Conservation (phyloP, 2,797 vertebrate genomes). For the Meriones psammophilus region DNA sequence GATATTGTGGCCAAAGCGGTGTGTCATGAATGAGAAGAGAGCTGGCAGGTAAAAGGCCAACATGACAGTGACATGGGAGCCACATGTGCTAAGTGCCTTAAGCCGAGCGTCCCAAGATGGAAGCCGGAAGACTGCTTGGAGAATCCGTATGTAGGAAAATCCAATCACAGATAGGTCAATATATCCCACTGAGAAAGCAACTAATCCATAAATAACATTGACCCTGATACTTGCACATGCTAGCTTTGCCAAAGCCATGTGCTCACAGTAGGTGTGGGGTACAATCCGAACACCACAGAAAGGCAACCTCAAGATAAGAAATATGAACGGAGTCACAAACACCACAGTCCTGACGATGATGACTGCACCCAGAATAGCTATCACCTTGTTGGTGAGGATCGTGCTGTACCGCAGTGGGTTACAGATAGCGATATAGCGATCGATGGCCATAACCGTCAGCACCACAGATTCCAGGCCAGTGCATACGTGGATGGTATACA, state of each 20-base stretch:
- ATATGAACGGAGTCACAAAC: constrained; percentile 75
- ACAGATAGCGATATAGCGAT: constrained; percentile 74
- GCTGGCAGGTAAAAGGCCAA: constrained; percentile 81
- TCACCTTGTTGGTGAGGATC: constrained; percentile 75
- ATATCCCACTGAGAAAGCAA: constrained; percentile 79
- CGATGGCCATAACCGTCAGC: constrained; percentile 77
- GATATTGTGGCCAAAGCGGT: constrained; percentile 67
- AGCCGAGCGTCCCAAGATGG: constrained; percentile 73
- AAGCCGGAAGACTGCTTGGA: constrained; percentile 73
- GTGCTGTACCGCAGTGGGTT: constrained; percentile 67
- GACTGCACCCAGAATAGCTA: constrained; percentile 54
- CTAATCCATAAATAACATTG: constrained; percentile 79
- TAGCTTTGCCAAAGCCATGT: constrained; percentile 82
- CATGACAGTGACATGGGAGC: constrained; percentile 81
- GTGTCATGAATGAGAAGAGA: constrained; percentile 80
- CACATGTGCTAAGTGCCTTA: constrained; percentile 82
- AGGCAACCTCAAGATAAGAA: constrained; percentile 76
- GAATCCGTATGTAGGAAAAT: constrained; percentile 80
- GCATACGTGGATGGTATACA: constrained; percentile 73
- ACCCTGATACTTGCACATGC: constrained; percentile 77
- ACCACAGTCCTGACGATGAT: constrained; percentile 69
- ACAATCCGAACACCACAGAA: constrained; percentile 70
- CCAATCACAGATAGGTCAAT: constrained; percentile 80
- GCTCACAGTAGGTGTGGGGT: constrained; percentile 81
- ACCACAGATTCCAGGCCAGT: constrained; percentile 76